A percentile compares a stretch with the other conserved stretches of the same genome.
These are phyloP conservation scores for Dyspetes luteomarginatus DNA, from an alignment of 2,888 invertebrate species.

Conservation along the genomic window DNA sequence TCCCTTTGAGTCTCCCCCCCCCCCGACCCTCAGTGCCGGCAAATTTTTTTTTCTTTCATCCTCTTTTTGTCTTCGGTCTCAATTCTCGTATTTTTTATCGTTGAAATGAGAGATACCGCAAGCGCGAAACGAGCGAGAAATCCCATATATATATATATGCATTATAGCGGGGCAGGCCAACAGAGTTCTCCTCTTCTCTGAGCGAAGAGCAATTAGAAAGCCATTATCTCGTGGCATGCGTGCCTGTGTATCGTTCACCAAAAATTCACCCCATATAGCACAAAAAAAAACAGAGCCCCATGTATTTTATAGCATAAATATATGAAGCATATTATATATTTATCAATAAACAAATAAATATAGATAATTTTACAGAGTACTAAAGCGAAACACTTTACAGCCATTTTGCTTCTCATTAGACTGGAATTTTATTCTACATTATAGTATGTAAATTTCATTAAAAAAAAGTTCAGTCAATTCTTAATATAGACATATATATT, in stretches of 20 bases:
- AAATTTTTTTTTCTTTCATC: constrained; percentile 47
- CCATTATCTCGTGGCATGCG: constrained; percentile 73
- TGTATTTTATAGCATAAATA: background rate
- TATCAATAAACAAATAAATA: background rate
- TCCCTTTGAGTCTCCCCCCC: constrained; percentile 52
- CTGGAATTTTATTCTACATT: too few species aligned
- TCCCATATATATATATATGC: constrained; percentile 23
- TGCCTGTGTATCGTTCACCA: constrained; percentile 43
- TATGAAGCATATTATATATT: background rate
- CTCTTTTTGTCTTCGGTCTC: constrained; percentile 28
- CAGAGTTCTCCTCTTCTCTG: constrained; percentile 31
- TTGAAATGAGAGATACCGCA: constrained; percentile 46
- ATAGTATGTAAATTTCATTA: too few species aligned
- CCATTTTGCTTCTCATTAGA: too few species aligned
- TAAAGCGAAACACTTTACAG: too few species aligned
- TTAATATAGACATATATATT: too few species aligned
- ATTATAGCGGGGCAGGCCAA: constrained; percentile 27
- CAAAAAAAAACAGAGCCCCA: background rate
- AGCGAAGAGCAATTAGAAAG: constrained; percentile 76
- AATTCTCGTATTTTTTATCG: constrained; percentile 48
- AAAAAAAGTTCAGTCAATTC: too few species aligned
- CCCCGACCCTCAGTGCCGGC: constrained; percentile 34
- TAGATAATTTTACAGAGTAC: too few species aligned
- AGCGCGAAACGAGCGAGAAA: constrained; percentile 49
- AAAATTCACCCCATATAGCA: constrained; percentile 21